These are phyloP conservation scores for Dipodomys ordii DNA, from an alignment of 2,113 vertebrate genomes.

Conservation along the genomic window DNA sequence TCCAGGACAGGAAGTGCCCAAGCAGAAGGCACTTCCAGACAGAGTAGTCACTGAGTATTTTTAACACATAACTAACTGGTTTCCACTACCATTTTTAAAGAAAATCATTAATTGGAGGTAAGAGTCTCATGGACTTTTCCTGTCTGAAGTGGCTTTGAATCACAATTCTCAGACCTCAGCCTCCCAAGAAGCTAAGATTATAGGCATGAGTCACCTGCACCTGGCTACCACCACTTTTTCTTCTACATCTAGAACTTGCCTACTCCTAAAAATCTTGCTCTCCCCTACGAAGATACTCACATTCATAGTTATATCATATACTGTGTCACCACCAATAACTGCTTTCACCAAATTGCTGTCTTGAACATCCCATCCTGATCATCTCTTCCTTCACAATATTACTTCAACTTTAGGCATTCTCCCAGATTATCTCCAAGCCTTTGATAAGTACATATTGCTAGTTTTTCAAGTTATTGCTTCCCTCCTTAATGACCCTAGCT, in stretches of 20 bases:
- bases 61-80: background rate
- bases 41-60: background rate
- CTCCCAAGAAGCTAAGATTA: too few species aligned
- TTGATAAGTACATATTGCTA: background rate
- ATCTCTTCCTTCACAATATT: background rate
- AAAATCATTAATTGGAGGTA: too few species aligned
- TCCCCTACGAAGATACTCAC: background rate
- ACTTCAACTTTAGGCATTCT: background rate
- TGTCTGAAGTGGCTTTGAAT: too few species aligned
- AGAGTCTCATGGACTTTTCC: too few species aligned
- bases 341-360: too few species aligned
- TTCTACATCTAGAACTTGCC: too few species aligned
- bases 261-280: background rate
- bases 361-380: background rate
- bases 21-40: background rate
- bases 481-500: background rate
- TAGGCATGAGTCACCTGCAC: too few species aligned
- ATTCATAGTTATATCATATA: background rate
- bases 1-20: rapidly evolving
- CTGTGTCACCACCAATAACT: background rate
- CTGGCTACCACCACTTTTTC: too few species aligned
- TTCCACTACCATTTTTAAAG: too few species aligned
- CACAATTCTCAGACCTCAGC: too few species aligned
- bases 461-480: background rate
- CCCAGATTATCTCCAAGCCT: background rate